Percentiles rank a stretch among this genome's conserved stretches.
These are phyloP conservation scores for Enoplosus armatus DNA, from an alignment of 2,797 vertebrate genomes.

Conservation along the genomic window DNA sequence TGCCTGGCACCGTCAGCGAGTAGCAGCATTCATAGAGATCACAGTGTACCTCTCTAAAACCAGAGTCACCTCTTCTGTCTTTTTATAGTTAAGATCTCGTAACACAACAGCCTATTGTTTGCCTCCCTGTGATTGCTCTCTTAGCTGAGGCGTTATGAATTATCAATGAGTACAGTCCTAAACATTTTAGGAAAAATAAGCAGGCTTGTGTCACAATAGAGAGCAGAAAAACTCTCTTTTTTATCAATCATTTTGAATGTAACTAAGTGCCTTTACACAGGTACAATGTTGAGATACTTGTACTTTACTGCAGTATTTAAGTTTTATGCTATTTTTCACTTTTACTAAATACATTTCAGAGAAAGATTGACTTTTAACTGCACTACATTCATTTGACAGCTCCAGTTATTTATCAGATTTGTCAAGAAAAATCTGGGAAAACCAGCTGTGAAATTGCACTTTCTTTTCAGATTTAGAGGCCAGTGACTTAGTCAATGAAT, in stretches of 20 bases:
- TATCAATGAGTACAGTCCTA: conserved; percentile 68
- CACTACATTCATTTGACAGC: background rate
- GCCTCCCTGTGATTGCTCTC: conserved; percentile 69
- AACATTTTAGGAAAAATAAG: conserved; percentile 56
- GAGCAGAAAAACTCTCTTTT: background rate
- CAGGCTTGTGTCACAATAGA: background rate
- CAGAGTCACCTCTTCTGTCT: conserved; percentile 19
- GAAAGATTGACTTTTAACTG: background rate
- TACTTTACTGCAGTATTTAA: background rate
- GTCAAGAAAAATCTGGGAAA: too few relatives aligned
- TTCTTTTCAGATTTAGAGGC: background rate
- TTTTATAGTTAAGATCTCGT: conserved; percentile 49
- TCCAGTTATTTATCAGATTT: background rate
- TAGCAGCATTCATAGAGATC: conserved; percentile 27
- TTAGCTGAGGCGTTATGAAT: conserved; percentile 69
- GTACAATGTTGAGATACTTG: background rate
- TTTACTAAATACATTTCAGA: background rate
- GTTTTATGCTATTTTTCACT: background rate
- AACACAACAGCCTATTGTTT: conserved; percentile 62
- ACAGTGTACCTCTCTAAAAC: conserved; percentile 20
- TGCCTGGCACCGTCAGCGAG: conserved; percentile 45
- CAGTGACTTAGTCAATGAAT: background rate
- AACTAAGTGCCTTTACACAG: background rate
- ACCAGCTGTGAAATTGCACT: background rate
- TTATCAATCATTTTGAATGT: background rate